Conservation (phyloP, 2,797 vertebrate genomes). For the Lacerta viridis region DNA sequence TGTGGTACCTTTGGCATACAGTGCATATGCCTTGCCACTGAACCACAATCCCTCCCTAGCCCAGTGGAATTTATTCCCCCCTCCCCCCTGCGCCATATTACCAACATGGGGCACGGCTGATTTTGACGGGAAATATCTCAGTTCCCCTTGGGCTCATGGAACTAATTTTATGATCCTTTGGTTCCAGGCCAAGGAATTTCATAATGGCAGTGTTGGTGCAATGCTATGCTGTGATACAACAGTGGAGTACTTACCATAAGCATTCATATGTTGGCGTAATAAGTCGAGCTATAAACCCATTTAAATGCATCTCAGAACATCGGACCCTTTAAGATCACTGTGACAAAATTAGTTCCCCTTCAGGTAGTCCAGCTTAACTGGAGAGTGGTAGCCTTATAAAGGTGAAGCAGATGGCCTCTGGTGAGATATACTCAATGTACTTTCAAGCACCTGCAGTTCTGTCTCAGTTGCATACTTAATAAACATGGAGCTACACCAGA, state of each 20-base stretch:
- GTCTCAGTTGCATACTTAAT: neutral
- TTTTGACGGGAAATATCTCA: neutral
- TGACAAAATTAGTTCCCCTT: neutral
- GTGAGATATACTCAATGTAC: constrained; percentile 1
- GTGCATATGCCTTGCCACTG: neutral
- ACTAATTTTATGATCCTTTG: neutral
- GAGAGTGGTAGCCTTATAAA: neutral
- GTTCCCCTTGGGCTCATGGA: neutral
- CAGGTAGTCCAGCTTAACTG: neutral
- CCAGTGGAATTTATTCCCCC: neutral
- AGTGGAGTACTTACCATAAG: neutral
- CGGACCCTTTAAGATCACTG: neutral
- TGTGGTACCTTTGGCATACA: neutral
- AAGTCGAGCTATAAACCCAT: neutral
- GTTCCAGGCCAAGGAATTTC: neutral
- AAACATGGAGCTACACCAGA: neutral
- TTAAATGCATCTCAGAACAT: neutral
- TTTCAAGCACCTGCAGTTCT: constrained; percentile 1
- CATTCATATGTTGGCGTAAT: neutral
- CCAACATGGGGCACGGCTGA: neutral
- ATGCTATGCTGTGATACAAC: neutral
- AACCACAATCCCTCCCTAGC: neutral
- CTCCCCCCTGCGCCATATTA: neutral
- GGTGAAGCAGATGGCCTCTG: constrained; percentile 25
- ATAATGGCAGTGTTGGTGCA: constrained; percentile 10